Evolutionary conservation across 2,888 invertebrate species (phyloP).

Genomic region (Coelinius sp.): DNA sequence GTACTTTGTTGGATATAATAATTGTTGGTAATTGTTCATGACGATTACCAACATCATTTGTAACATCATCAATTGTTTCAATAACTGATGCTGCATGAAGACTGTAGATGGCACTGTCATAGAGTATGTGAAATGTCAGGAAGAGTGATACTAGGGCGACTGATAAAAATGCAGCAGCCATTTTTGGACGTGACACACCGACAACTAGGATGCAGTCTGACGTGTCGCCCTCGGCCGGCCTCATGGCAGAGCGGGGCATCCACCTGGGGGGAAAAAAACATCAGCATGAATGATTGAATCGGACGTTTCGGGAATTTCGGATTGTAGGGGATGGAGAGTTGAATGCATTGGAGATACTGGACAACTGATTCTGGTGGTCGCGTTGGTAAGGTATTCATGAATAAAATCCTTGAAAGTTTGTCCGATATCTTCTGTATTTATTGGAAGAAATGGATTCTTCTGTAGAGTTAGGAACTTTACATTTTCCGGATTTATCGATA

Average conservation of each 20-base stretch:
- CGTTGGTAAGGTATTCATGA: neutral
- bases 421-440: neutral
- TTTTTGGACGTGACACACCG: slow-evolving; percentile 87
- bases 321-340: neutral
- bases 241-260: slow-evolving; percentile 86
- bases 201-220: slow-evolving; percentile 89
- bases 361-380: neutral
- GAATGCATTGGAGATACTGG: neutral
- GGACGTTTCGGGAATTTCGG: neutral
- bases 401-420: neutral
- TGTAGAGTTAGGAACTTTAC: neutral
- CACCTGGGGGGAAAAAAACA: slow-evolving; percentile 75
- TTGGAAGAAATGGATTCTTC: neutral
- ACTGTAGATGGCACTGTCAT: slow-evolving; percentile 88
- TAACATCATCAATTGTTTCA: slow-evolving; percentile 45
- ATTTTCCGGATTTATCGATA: neutral
- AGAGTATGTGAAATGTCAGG: slow-evolving; percentile 87
- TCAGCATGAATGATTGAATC: slow-evolving; percentile 10
- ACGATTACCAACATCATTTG: slow-evolving; percentile 53
- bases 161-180: slow-evolving; percentile 85
- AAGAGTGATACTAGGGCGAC: slow-evolving; percentile 86
- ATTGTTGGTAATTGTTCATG: slow-evolving; percentile 70
- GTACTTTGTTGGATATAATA: slow-evolving; percentile 71
- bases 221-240: slow-evolving; percentile 86
- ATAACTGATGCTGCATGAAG: slow-evolving; percentile 75